A percentile compares a stretch with the other conserved stretches of the same genome.
Conservation (phyloP, 2,888 invertebrate species). For the Cheiracanthium punctorium region DNA sequence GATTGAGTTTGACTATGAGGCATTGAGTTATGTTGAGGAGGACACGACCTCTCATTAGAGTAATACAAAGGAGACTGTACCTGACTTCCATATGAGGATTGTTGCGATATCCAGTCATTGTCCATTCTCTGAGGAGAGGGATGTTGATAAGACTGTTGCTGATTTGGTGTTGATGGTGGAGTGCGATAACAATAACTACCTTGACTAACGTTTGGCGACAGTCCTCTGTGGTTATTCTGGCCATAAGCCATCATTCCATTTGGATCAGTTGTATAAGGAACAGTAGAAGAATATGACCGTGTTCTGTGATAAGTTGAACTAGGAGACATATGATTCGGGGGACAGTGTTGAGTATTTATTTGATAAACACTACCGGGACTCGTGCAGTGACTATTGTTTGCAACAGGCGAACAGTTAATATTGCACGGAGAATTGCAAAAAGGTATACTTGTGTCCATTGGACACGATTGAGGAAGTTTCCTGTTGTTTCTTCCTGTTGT, state of each 20-base stretch:
- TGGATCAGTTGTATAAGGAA: constrained; percentile 51
- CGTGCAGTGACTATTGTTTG: constrained; percentile 43
- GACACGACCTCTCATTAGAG: constrained; percentile 43
- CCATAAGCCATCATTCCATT: constrained; percentile 47
- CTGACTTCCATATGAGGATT: constrained; percentile 40
- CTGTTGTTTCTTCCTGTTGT: constrained; percentile 29
- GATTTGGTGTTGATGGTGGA: constrained; percentile 53
- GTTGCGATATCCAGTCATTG: constrained; percentile 64
- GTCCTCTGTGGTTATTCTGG: constrained; percentile 59
- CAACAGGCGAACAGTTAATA: constrained; percentile 52
- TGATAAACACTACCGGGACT: constrained; percentile 52
- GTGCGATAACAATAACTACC: constrained; percentile 66
- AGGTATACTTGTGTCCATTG: constrained; percentile 55
- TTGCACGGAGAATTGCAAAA: constrained; percentile 67
- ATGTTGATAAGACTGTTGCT: constrained; percentile 48
- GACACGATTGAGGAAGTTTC: constrained; percentile 60
- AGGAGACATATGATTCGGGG: constrained; percentile 60
- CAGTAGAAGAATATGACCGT: constrained; percentile 46
- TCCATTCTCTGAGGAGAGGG: constrained; percentile 61
- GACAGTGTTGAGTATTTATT: constrained; percentile 46
- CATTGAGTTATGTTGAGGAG: constrained; percentile 45
- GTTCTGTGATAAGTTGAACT: constrained; percentile 57
- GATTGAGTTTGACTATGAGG: constrained; percentile 33
- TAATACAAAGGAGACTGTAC: constrained; percentile 61
- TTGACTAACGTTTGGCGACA: constrained; percentile 58